These are phyloP conservation scores for Chromobotia macracanthus DNA, from an alignment of 2,797 vertebrate genomes.

Conservation along the genomic window DNA sequence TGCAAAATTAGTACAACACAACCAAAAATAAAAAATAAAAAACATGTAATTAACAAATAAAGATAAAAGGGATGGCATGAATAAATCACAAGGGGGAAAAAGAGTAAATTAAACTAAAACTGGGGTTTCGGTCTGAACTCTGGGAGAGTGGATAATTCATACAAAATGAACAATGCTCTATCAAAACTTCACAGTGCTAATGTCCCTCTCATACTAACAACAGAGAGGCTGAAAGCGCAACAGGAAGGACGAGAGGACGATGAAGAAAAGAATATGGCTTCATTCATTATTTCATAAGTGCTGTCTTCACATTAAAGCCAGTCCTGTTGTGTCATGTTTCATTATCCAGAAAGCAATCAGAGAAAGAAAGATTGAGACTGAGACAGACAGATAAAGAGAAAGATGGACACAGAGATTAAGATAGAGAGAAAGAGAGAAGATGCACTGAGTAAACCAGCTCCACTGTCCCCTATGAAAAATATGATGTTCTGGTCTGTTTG, in stretches of 20 bases:
- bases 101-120: neutral
- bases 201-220: conserved; percentile 66
- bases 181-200: conserved; percentile 74
- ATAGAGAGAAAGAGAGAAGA: neutral
- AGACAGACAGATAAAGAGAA: neutral
- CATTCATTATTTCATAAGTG: conserved; percentile 73
- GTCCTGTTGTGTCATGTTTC: conserved; percentile 72
- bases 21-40: no score
- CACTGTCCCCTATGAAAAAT: no score
- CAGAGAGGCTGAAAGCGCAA: conserved; percentile 22
- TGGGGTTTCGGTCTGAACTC: conserved; percentile 66
- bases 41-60: no score
- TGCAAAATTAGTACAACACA: no score
- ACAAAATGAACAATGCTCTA: conserved; percentile 68
- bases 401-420: neutral
- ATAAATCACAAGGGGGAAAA: neutral
- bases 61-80: no score
- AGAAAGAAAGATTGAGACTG: neutral
- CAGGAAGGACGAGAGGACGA: conserved; percentile 2
- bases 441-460: neutral
- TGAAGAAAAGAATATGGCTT: conserved; percentile 41
- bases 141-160: conserved; percentile 63
- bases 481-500: no score
- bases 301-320: conserved; percentile 71
- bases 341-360: conserved; percentile 69